Evolutionary conservation across 2,797 vertebrate species (phyloP).

Genomic region (Cryptoblepharus egeriae): DNA sequence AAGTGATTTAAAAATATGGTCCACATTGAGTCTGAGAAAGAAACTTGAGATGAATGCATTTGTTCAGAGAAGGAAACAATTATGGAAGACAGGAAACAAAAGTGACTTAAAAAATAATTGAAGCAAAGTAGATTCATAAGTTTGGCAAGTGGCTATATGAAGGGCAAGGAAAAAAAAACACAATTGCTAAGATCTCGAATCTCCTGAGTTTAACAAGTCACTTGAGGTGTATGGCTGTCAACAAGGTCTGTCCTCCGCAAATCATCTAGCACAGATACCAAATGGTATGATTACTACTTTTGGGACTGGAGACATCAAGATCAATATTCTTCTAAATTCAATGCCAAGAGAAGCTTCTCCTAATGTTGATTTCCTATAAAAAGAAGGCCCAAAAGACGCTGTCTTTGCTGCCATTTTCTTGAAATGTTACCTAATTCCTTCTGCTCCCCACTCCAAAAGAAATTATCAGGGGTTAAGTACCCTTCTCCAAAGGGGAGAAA

Average conservation of each 20-base stretch:
- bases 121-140: conserved; percentile 44
- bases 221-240: too few relatives aligned
- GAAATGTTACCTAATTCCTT: conserved; percentile 12
- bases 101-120: conserved; percentile 48
- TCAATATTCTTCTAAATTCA: conserved; percentile 41
- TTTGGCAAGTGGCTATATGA: conserved; percentile 49
- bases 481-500: conserved; percentile 62
- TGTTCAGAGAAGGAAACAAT: conserved; percentile 62
- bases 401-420: neutral
- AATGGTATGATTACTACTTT: neutral
- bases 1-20: conserved; percentile 28
- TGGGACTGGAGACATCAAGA: neutral
- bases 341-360: conserved; percentile 47
- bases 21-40: conserved; percentile 6
- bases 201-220: too few relatives aligned
- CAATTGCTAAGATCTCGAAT: neutral
- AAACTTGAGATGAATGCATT: conserved; percentile 47
- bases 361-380: conserved; percentile 45
- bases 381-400: conserved; percentile 17
- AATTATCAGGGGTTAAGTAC: conserved; percentile 71
- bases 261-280: neutral
- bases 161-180: conserved; percentile 8
- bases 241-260: neutral
- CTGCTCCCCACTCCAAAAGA: neutral
- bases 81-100: conserved; percentile 47